phyloP scores from a whole-genome alignment of 2,888 invertebrate genomes.

The Calephelis perditalis region DNA sequence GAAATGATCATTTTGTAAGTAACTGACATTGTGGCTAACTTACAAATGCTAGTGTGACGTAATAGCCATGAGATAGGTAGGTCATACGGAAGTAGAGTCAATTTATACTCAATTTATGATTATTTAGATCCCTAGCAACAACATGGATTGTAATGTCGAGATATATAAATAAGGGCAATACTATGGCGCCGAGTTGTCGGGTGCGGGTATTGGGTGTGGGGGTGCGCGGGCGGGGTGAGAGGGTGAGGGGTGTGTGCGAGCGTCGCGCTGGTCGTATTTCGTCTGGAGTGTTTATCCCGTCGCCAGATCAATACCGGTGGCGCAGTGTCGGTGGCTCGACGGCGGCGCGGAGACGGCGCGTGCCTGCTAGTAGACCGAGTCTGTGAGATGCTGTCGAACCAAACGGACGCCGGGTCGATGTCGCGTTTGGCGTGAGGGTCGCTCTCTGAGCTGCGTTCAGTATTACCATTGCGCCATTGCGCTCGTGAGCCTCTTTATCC shows the following conservation, averaged over 20 bases:
- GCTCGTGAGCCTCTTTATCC: constrained; percentile 54
- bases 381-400: constrained; percentile 75
- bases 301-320: constrained; percentile 76
- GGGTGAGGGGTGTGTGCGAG: constrained; percentile 68
- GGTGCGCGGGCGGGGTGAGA: constrained; percentile 40
- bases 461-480: constrained; percentile 67
- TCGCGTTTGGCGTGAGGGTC: constrained; percentile 72
- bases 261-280: constrained; percentile 74
- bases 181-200: constrained; percentile 33
- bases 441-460: constrained; percentile 68
- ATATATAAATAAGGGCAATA: constrained; percentile 32
- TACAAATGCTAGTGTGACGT: neutral
- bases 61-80: too few relatives aligned
- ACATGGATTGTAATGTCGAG: constrained; percentile 25
- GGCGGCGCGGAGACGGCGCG: constrained; percentile 72
- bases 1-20: neutral
- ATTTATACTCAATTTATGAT: neutral
- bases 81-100: too few relatives aligned
- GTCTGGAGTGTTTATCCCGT: constrained; percentile 77
- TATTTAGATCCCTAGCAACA: constrained; percentile 34
- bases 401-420: constrained; percentile 73
- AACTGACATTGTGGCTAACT: neutral
- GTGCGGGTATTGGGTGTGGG: constrained; percentile 37
- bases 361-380: constrained; percentile 57
- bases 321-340: constrained; percentile 74